Evolutionary conservation across 2,113 vertebrate genomes (phyloP).

Genomic region (Alexandromys fortis): DNA sequence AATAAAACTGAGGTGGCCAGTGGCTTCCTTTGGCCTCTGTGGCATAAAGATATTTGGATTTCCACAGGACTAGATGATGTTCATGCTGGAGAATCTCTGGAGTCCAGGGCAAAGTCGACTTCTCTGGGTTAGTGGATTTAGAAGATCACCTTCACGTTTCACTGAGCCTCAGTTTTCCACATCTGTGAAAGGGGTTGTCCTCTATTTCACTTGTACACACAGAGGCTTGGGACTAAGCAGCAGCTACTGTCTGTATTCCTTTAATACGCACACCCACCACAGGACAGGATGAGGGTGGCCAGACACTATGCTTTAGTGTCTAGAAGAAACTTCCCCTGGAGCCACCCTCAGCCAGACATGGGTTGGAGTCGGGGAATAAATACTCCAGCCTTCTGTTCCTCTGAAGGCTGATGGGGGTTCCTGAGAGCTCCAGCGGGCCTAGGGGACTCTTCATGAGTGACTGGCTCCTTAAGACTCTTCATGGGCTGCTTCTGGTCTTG

Average conservation of each 20-base stretch:
- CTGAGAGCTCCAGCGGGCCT: too few relatives aligned
- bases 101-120: background rate
- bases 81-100: background rate
- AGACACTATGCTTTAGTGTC: background rate
- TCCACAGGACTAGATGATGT: background rate
- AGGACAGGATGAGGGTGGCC: background rate
- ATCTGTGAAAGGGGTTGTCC: background rate
- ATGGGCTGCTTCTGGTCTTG: background rate
- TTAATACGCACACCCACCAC: background rate
- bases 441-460: background rate
- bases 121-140: background rate
- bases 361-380: too few relatives aligned
- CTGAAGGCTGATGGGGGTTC: background rate
- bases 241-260: background rate
- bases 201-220: background rate
- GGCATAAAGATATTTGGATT: background rate
- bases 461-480: too few relatives aligned
- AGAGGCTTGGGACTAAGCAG: accelerated
- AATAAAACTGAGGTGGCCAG: background rate
- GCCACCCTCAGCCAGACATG: background rate
- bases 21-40: background rate
- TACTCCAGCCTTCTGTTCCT: too few relatives aligned
- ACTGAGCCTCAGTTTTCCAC: background rate
- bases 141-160: background rate
- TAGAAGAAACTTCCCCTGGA: background rate